Evolutionary conservation across 2,797 vertebrate genomes (phyloP).

Genomic region (Acipenser oxyrinchus): DNA sequence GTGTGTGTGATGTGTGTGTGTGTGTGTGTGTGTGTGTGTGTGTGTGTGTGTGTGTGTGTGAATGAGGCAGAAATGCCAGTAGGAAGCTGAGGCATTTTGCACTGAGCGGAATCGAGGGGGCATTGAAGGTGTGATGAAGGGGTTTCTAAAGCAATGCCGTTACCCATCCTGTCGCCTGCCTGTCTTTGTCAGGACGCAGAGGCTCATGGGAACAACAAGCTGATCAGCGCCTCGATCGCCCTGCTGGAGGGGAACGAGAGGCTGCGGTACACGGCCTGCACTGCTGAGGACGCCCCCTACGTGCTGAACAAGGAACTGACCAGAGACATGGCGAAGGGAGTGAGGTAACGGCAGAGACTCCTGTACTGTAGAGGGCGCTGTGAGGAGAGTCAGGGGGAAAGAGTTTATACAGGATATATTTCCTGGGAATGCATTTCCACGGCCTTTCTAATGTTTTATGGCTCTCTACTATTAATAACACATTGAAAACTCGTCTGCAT

Average conservation of each 20-base stretch:
- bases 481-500: too few relatives aligned
- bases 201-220: constrained; percentile 53
- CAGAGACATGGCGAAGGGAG: constrained; percentile 40
- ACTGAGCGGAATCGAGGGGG: too few relatives aligned
- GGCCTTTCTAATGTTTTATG: not conserved
- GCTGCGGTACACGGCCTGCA: constrained; percentile 58
- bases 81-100: too few relatives aligned
- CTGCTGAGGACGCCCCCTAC: constrained; percentile 43
- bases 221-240: constrained; percentile 56
- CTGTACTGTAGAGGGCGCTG: not conserved
- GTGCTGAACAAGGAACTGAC: constrained; percentile 49
- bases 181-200: constrained; percentile 50
- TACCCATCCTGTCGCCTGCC: not conserved
- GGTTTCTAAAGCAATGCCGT: too few relatives aligned
- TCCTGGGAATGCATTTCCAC: not conserved
- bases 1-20: too few relatives aligned
- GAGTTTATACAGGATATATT: not conserved
- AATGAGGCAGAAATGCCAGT: too few relatives aligned
- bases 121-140: too few relatives aligned
- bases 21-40: too few relatives aligned
- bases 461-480: too few relatives aligned
- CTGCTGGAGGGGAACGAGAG: constrained; percentile 50
- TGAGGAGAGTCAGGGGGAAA: not conserved
- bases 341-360: constrained; percentile 44
- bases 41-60: too few relatives aligned